Conservation (phyloP, 1,140 invertebrate species). For the Drosophila arizonae region DNA sequence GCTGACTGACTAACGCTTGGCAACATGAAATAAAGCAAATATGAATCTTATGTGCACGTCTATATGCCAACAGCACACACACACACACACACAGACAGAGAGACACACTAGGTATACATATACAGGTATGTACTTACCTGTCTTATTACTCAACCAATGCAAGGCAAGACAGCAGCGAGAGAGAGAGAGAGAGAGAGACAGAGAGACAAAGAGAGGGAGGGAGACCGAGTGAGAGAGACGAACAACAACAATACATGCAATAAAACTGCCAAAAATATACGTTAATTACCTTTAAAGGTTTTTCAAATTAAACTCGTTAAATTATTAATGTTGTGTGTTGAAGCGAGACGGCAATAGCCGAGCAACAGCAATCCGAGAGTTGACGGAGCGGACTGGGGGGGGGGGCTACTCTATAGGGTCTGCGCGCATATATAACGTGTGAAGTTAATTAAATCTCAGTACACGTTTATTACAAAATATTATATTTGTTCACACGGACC, state of each 20-base stretch:
- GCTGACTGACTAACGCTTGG: conserved; percentile 56
- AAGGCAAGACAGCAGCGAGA: conserved; percentile 41
- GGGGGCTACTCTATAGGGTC: conserved; percentile 13
- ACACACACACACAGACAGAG: neutral
- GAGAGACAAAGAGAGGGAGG: conserved; percentile 15
- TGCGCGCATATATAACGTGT: conserved; percentile 67
- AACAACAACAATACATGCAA: conserved; percentile 65
- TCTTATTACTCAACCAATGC: conserved; percentile 61
- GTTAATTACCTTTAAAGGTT: conserved; percentile 81
- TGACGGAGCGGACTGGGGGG: no score
- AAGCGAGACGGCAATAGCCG: conserved; percentile 37
- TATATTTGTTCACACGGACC: conserved; percentile 68
- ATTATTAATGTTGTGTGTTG: conserved; percentile 60
- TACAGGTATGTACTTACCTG: conserved; percentile 32
- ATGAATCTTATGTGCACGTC: conserved; percentile 47
- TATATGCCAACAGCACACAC: conserved; percentile 20
- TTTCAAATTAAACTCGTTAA: conserved; percentile 82
- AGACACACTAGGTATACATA: neutral
- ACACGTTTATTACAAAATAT: conserved; percentile 81
- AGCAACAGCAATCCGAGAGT: conserved; percentile 47
- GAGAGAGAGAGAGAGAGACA: neutral
- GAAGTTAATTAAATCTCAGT: conserved; percentile 77
- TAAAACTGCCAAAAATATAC: conserved; percentile 81
- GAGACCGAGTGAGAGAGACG: conserved; percentile 12
- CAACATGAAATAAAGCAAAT: conserved; percentile 66